phyloP scores from a whole-genome alignment of 2,888 invertebrate species.

The Erebia aethiops region DNA sequence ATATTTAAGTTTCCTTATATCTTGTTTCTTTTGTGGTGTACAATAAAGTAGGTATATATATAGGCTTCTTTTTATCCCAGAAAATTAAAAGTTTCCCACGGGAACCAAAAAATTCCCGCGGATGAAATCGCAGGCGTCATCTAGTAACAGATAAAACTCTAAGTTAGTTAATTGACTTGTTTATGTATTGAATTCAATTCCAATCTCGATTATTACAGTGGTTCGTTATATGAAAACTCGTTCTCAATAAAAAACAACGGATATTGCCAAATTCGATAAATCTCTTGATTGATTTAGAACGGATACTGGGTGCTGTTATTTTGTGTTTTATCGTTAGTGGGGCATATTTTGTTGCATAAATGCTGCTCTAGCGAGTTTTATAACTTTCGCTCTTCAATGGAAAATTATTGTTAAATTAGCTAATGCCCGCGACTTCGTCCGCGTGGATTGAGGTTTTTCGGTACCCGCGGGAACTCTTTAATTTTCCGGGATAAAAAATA shows the following conservation, averaged over 20 bases:
- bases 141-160: too few relatives aligned
- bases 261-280: conserved; percentile 32
- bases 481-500: too few relatives aligned
- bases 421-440: too few relatives aligned
- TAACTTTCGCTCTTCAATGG: conserved; percentile 32
- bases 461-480: too few relatives aligned
- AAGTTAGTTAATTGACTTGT: background rate
- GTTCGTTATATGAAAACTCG: conserved; percentile 19
- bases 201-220: background rate
- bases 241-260: conserved; percentile 23
- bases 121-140: too few relatives aligned
- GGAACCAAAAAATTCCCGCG: too few relatives aligned
- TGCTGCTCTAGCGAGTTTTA: conserved; percentile 16
- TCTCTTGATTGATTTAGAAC: conserved; percentile 35
- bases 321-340: conserved; percentile 31
- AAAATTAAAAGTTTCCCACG: too few relatives aligned
- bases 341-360: conserved; percentile 33
- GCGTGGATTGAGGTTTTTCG: too few relatives aligned
- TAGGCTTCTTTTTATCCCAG: too few relatives aligned
- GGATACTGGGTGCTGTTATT: conserved; percentile 19
- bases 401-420: conserved; percentile 13
- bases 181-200: background rate
- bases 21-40: too few relatives aligned
- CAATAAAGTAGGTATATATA: too few relatives aligned
- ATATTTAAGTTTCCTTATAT: too few relatives aligned